Evolutionary conservation across 2,888 invertebrate genomes (phyloP).

Genomic region (Callosobruchus maculatus): DNA sequence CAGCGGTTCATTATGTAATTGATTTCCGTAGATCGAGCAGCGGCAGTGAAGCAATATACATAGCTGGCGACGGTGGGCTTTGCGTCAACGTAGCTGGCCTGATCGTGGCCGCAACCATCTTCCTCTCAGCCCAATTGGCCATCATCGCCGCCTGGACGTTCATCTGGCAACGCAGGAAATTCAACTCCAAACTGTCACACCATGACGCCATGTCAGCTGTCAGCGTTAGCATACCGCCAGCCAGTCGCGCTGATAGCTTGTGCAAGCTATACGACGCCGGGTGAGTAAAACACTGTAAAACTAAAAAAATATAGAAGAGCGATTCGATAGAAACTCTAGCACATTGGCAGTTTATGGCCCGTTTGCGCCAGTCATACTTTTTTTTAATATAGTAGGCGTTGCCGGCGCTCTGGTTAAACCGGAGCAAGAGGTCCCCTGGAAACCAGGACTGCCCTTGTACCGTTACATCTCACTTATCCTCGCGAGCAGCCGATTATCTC

Average conservation of each 20-base stretch:
- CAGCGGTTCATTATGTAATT: no score
- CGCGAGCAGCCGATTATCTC: no score
- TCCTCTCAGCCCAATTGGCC: slow-evolving; percentile 82
- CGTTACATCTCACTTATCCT: no score
- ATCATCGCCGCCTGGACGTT: slow-evolving; percentile 86
- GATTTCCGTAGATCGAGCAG: slow-evolving; percentile 31
- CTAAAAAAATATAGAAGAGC: no score
- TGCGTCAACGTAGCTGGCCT: slow-evolving; percentile 79
- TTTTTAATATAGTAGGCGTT: no score
- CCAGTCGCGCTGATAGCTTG: slow-evolving; percentile 66
- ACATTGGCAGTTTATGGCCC: no score
- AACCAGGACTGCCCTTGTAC: no score
- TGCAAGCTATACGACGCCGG: slow-evolving; percentile 76
- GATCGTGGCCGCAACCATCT: slow-evolving; percentile 80
- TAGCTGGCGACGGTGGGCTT: slow-evolving; percentile 59
- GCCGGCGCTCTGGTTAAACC: no score
- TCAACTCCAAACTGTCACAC: slow-evolving; percentile 50
- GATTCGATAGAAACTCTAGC: no score
- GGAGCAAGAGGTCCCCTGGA: no score
- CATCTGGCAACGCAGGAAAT: slow-evolving; percentile 77
- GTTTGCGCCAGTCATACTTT: no score
- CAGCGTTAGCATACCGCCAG: slow-evolving; percentile 62
- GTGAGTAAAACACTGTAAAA: background rate
- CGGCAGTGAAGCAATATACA: slow-evolving; percentile 69
- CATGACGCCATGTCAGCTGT: slow-evolving; percentile 57